Evolutionary conservation across 2,113 vertebrate species (phyloP), one percentile per base, ranked within the genome.

Genomic region (Genyomyrus donnyi): DNA sequence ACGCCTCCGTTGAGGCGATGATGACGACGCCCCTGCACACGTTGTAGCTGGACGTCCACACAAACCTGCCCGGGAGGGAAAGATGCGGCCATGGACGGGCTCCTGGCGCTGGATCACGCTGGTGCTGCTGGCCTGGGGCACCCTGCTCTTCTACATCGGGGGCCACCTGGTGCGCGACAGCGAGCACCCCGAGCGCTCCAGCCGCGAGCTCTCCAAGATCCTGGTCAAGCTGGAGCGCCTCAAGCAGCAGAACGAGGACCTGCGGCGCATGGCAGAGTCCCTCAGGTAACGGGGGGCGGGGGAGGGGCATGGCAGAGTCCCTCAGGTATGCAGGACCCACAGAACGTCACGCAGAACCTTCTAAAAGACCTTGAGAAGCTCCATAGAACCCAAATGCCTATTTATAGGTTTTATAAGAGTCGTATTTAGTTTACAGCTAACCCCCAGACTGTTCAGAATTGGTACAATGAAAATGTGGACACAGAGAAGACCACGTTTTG

Each of bases 51-150:
- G 35, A 89, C 31, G 70, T 31, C 46, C 70, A 50, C 48, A 80
- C 48, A 19, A 10, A 19, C 66, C n/a, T 6, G 17, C 66, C 70
- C 11, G 39, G 89, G 39, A 58, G 39, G 48, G 31, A 95, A 98
- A 91, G 95, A 99, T 99, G 98, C 97, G 98, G 94, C 97, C 98
- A 96, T 99, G 98, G 98, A 97, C 98, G 92, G 98, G 98, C 92
- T 99, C 98, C 93, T 99, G 98, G 98, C 97, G 98, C 95, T 99
- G 98, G 98, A 98, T 99, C 96, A 98, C 98, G 97, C 97, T 99
- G 93, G 98, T 99, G 95, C 96, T 99, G 93, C 96, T 99, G 94
- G 98, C 98, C 88, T 99, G 98, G 98, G 98, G 98, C 89, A 98
- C 98, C 39, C 96, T 99, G 91, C 96, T 99, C 0, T 99, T 99